Evolutionary conservation across 2,888 invertebrate species (phyloP), one percentile per base, ranked within the genome.

Genomic region (Netelia fuscicornis): DNA sequence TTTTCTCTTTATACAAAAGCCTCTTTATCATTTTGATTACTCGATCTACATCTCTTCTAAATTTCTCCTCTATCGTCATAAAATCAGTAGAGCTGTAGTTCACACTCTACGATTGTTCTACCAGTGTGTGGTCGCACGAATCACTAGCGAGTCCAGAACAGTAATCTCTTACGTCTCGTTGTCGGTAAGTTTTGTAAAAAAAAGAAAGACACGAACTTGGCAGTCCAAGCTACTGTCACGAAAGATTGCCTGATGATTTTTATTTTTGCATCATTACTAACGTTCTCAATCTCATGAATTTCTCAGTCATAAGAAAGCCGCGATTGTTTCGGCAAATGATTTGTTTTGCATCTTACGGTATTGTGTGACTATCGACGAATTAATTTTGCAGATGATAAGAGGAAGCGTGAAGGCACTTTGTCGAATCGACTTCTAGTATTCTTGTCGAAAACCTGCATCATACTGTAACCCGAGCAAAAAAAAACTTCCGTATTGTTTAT

Each of bases 361-460:
- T 78, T 54, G 75, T 56, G 60, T 77, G 42, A 79, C 79, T 72
- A 72, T 17, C 71, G 77, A 62, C 86, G 86, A 86, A 89, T 89
- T 90, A 88, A 88, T 86, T 88, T 91, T 91, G 86, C 91, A 91
- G 91, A 91, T 90, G 84, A 88, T 89, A 90, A 89, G 88, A 87
- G 89, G 89, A 89, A 90, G 88, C 87, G 87, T 84, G 90, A 91
- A 87, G 84, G 88, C 88, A 88, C 89, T 89, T 90, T 91, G 88
- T 90, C 91, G 85, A 91, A 91, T 87, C 88, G 89, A 85, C 89
- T 91, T 85, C 89, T 91, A 88, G 89, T 90, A 89, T 91, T 91
- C 88, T 90, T 91, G 86, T 91, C 90, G 88, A 91, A 91, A 89
- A 90, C 89, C 88, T 92, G 91, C 90, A 90, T 90, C 90, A 90